These are phyloP conservation scores for Antheraea yamamai DNA, from an alignment of 2,888 invertebrate genomes.

Conservation along the genomic window DNA sequence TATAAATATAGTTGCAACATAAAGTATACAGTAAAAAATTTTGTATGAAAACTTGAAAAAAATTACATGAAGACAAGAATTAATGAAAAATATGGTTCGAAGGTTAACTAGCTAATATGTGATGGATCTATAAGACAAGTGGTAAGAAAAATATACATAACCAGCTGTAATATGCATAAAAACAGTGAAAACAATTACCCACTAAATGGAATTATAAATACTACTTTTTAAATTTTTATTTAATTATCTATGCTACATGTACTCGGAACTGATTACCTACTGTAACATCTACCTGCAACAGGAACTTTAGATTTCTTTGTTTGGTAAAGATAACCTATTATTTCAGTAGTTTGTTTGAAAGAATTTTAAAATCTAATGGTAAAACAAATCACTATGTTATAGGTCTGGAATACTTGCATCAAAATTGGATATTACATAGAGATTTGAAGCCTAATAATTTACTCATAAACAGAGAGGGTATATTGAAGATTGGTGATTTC, in stretches of 20 bases:
- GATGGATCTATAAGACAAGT: not conserved
- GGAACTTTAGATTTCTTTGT: too few species aligned
- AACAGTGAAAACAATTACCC: too few species aligned
- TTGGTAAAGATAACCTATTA: too few species aligned
- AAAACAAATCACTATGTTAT: constrained; percentile 28
- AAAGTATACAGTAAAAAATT: not conserved
- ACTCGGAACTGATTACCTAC: too few species aligned
- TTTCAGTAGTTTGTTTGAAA: not conserved
- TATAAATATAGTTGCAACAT: not conserved
- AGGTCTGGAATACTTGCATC: constrained; percentile 96
- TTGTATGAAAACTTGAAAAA: too few species aligned
- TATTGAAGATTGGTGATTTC: constrained; percentile 99
- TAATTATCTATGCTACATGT: too few species aligned
- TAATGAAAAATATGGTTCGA: too few species aligned
- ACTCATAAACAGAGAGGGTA: constrained; percentile 94
- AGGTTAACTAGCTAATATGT: not conserved
- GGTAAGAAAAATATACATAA: not conserved
- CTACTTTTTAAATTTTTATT: too few species aligned
- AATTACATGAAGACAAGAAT: too few species aligned
- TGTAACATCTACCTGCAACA: too few species aligned
- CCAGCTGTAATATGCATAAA: too few species aligned
- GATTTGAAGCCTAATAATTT: constrained; percentile 99
- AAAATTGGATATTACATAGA: constrained; percentile 97
- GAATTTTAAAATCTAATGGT: not conserved
- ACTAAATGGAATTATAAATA: too few species aligned